Percentiles rank a stretch among this genome's conserved stretches.
These are phyloP conservation scores for Clupea harengus DNA, from an alignment of 2,113 vertebrate species.

Conservation along the genomic window DNA sequence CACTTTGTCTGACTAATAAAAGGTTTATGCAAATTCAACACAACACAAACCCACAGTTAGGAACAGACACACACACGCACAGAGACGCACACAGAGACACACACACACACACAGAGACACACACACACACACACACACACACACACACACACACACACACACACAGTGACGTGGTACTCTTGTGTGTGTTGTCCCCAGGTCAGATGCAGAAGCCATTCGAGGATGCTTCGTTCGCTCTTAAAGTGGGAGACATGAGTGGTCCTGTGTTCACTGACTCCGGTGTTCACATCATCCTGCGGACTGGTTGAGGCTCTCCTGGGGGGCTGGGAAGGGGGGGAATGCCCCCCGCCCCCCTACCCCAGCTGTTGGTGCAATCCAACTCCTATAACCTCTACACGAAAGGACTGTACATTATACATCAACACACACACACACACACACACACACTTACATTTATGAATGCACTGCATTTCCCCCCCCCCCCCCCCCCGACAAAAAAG, in stretches of 20 bases:
- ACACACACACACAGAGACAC: no score
- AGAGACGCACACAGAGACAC: no score
- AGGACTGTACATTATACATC: neutral
- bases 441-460: neutral
- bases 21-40: no score
- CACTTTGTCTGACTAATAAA: no score
- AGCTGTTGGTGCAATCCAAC: no score
- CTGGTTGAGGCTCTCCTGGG: slow-evolving; percentile 70
- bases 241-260: slow-evolving; percentile 94
- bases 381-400: neutral
- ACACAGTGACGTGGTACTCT: no score
- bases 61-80: slow-evolving; percentile 47
- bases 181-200: slow-evolving; percentile 70
- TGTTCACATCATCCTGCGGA: slow-evolving; percentile 94
- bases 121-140: no score
- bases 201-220: slow-evolving; percentile 99
- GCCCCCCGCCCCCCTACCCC: no score
- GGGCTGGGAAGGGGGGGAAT: neutral
- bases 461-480: neutral
- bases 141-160: neutral
- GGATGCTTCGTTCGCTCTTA: slow-evolving; percentile 88
- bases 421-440: neutral
- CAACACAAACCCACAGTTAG: no score
- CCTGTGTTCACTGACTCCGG: slow-evolving; percentile 96
- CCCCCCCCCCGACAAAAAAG: neutral